These are phyloP conservation scores for Alligator sinensis DNA, from an alignment of 2,113 vertebrate species.

Conservation along the genomic window DNA sequence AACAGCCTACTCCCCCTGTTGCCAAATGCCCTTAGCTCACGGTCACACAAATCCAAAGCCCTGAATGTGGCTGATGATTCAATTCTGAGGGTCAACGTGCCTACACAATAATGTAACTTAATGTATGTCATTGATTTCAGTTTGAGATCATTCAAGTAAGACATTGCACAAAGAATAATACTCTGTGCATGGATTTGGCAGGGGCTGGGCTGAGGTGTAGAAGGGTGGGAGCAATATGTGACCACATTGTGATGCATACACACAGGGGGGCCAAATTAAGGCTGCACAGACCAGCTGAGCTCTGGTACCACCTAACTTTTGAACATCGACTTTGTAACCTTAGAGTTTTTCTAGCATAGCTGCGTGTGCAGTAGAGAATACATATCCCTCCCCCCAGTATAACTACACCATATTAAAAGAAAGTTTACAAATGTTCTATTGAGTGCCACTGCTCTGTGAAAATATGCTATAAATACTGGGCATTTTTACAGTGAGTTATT, in stretches of 20 bases:
- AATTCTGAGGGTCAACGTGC: rapidly evolving
- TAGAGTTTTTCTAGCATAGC: conserved; percentile 23
- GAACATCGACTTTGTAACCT: conserved; percentile 48
- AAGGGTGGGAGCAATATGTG: too few species aligned
- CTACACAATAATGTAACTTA: neutral
- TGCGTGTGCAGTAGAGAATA: conserved; percentile 48
- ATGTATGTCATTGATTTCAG: neutral
- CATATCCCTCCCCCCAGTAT: conserved; percentile 45
- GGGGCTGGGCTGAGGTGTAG: too few species aligned
- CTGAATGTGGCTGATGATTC: neutral
- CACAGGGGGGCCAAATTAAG: neutral
- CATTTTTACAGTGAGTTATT: neutral
- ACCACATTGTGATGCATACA: neutral
- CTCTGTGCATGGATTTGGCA: neutral
- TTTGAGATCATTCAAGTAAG: neutral
- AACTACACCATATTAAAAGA: conserved; percentile 62
- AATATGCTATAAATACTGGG: conserved; percentile 15
- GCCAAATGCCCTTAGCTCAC: neutral
- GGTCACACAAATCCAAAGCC: neutral
- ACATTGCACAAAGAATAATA: neutral
- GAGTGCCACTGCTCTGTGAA: neutral
- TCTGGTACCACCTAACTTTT: neutral
- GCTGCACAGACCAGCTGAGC: rapidly evolving
- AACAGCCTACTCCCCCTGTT: neutral
- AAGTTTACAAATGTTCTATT: conserved; percentile 56